Evolutionary conservation across 2,888 invertebrate species (phyloP).

Genomic region (Scaeva pyrastri): DNA sequence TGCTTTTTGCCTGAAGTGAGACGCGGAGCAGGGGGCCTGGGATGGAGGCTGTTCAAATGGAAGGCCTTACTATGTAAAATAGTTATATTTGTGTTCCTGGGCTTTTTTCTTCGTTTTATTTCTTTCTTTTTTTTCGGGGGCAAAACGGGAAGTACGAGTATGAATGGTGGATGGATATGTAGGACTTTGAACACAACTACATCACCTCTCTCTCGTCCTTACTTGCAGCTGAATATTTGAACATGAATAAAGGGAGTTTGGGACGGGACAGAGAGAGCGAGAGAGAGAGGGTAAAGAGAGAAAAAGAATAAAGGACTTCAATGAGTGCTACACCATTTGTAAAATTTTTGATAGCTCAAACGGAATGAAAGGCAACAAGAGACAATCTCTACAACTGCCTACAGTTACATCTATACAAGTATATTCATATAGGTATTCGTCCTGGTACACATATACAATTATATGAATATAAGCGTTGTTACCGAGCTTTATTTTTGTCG

Average conservation of each 20-base stretch:
- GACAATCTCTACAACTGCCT: constrained; percentile 12
- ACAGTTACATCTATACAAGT: neutral
- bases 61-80: constrained; percentile 47
- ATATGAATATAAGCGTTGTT: constrained; percentile 43
- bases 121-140: neutral
- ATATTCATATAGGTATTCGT: too few species aligned
- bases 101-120: constrained; percentile 14
- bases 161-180: neutral
- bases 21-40: neutral
- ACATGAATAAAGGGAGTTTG: constrained; percentile 26
- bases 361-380: constrained; percentile 36
- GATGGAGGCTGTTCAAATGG: neutral
- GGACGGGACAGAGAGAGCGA: neutral
- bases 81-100: constrained; percentile 42
- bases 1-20: neutral
- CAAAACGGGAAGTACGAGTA: neutral
- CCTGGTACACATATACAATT: neutral
- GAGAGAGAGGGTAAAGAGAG: neutral
- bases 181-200: neutral
- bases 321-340: constrained; percentile 52
- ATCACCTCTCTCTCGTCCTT: neutral
- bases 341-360: constrained; percentile 69
- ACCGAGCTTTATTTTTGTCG: constrained; percentile 43
- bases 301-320: neutral
- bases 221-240: constrained; percentile 36